phyloP scores from a whole-genome alignment of 2,888 invertebrate genomes.

The Luffia ferchaultella region DNA sequence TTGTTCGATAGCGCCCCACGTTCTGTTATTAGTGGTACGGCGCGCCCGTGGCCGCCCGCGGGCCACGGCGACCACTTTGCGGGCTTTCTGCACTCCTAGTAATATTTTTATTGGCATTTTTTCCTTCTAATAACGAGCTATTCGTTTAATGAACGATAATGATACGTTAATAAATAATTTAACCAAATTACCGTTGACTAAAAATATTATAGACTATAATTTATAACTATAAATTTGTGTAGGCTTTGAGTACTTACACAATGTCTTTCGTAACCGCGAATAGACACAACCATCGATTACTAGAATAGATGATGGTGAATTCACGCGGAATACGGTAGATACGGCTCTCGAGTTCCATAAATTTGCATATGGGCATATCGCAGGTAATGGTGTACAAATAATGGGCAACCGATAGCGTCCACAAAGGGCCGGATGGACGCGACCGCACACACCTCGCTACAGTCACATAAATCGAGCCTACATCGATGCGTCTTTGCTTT shows the following conservation, averaged over 20 bases:
- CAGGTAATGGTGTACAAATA: slow-evolving; percentile 29
- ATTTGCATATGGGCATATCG: slow-evolving; percentile 22
- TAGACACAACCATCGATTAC: too few species aligned
- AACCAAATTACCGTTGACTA: not conserved
- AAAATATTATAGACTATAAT: not conserved
- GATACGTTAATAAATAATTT: not conserved
- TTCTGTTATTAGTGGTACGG: not conserved
- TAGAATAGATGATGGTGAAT: too few species aligned
- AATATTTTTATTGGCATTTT: not conserved
- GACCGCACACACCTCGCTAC: slow-evolving; percentile 19
- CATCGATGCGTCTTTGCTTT: slow-evolving; percentile 12
- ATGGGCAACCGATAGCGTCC: slow-evolving; percentile 24
- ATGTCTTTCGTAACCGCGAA: too few species aligned
- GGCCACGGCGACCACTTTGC: not conserved
- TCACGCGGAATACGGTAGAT: not conserved
- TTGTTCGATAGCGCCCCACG: slow-evolving; percentile 41
- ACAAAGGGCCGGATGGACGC: slow-evolving; percentile 17
- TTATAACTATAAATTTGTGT: not conserved
- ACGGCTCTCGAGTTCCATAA: slow-evolving; percentile 12
- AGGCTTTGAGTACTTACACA: too few species aligned
- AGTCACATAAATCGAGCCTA: slow-evolving; percentile 21
- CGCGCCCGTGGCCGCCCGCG: not conserved
- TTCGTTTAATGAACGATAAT: not conserved
- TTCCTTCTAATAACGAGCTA: not conserved
- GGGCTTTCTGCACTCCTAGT: not conserved